Percentiles rank a stretch among this genome's conserved stretches.
Conservation (phyloP, 2,113 vertebrate species). For the Lipophrys pholis region DNA sequence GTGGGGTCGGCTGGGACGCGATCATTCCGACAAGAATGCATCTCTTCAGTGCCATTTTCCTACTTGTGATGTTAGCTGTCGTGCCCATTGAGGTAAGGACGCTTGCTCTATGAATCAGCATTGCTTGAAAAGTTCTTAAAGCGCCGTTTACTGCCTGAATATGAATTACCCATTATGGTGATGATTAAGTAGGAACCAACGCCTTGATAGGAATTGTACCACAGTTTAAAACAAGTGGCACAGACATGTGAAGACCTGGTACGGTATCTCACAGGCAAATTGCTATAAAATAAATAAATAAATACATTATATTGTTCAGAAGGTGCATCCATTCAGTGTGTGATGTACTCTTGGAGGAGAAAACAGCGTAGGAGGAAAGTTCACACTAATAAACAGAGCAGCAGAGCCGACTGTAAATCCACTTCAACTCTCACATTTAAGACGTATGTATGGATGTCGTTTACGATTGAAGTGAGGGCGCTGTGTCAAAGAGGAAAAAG, state of each 20-base stretch:
- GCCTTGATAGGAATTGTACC: not conserved
- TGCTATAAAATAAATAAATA: no score
- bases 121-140: conserved; percentile 67
- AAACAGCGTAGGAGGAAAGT: conserved; percentile 28
- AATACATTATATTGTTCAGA: conserved; percentile 11
- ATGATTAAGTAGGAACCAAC: not conserved
- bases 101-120: conserved; percentile 27
- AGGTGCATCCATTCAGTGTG: not conserved
- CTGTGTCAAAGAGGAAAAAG: not conserved
- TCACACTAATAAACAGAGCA: conserved; percentile 8
- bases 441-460: not conserved
- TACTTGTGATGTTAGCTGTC: conserved; percentile 85
- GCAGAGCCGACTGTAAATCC: not conserved
- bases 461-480: not conserved
- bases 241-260: not conserved
- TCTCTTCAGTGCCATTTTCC: conserved; percentile 87
- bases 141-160: not conserved
- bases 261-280: conserved; percentile 14
- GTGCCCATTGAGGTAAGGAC: conserved; percentile 81
- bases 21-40: conserved; percentile 83
- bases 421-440: conserved; percentile 12
- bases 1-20: conserved; percentile 65
- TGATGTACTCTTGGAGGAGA: not conserved
- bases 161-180: not conserved
- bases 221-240: not conserved